These are phyloP conservation scores for Bergia sp. DNA, from an alignment of 92 coral and sea anemone species.

Conservation along the genomic window DNA sequence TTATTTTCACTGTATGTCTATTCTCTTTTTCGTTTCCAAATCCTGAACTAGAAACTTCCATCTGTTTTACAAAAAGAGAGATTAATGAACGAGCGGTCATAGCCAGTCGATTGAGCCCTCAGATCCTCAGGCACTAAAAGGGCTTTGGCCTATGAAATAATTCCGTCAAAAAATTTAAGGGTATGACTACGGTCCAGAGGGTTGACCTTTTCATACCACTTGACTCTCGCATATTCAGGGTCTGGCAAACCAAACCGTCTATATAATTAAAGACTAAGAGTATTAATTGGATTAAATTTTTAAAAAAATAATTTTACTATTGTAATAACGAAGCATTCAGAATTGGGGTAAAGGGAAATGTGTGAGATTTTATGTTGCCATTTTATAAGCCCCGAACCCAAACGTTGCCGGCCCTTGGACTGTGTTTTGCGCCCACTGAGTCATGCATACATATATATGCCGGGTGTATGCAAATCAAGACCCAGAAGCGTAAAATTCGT, in stretches of 20 bases:
- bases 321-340: too few relatives aligned
- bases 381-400: not conserved
- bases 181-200: too few relatives aligned
- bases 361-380: not conserved
- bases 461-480: slow-evolving; percentile 24
- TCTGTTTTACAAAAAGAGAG: not conserved
- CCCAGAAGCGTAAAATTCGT: not conserved
- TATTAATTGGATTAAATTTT: too few relatives aligned
- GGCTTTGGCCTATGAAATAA: too few relatives aligned
- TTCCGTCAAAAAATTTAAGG: too few relatives aligned
- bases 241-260: too few relatives aligned
- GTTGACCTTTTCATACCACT: too few relatives aligned
- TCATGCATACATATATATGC: not conserved
- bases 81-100: not conserved
- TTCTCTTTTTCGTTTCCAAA: not conserved
- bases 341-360: too few relatives aligned
- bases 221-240: too few relatives aligned
- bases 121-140: not conserved
- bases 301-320: too few relatives aligned
- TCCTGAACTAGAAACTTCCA: slow-evolving; percentile 23
- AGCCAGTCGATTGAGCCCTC: too few relatives aligned
- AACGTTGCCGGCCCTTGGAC: not conserved
- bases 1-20: slow-evolving; percentile 3
- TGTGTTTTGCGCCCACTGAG: not conserved
- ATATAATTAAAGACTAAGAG: too few relatives aligned